Evolutionary conservation across 2,888 invertebrate species (phyloP), one percentile per base, ranked within the genome.

Genomic region (Amphipoea lucens): DNA sequence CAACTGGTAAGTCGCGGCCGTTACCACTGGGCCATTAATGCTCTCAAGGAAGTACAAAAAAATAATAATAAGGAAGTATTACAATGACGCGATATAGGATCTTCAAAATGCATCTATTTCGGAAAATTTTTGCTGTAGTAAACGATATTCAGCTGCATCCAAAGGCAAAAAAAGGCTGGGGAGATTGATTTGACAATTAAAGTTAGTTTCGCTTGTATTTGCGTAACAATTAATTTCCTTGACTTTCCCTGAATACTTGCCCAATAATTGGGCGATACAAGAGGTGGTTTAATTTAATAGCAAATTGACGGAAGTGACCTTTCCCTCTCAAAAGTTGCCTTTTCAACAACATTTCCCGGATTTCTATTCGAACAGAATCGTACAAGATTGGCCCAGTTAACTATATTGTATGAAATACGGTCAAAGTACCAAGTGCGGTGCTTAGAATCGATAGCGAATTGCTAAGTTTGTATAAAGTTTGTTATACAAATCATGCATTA

Each of bases 401-500:
- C 70, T 36, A 68, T 74, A 75, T 72, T 65, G 45, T 75, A 48
- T 69, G 62, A 69, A 76, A 54, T 85, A 82, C 65, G 76, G 57
- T 68, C 74, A 48, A 62, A 74, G 51, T 77, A 62, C 62, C 60
- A 78, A 86, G 71, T 81, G 62, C 40, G 40, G n/a, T 54, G 45
- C 63, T 74, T 67, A 17, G 20, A 72, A 73, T 71, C 74, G 82
- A 86, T 74, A 17, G 74, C 68, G 14, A 91, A 68, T 92, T 91
- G 90, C 90, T 92, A 93, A 93, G 70, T 92, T 45, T 1, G 45
- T 2, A 45, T 45, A 45, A 45, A 45, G 45, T 45, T 93, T 92
- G 90, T 90, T 88, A 89, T 91, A 89, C 91, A 92, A 93, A 93
- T 82, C 83, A 92, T 91, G 89, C 89, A 92, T 92, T 91, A 87